These are phyloP conservation scores for Aphis gossypii DNA, from an alignment of 1,140 invertebrate species.

Conservation along the genomic window DNA sequence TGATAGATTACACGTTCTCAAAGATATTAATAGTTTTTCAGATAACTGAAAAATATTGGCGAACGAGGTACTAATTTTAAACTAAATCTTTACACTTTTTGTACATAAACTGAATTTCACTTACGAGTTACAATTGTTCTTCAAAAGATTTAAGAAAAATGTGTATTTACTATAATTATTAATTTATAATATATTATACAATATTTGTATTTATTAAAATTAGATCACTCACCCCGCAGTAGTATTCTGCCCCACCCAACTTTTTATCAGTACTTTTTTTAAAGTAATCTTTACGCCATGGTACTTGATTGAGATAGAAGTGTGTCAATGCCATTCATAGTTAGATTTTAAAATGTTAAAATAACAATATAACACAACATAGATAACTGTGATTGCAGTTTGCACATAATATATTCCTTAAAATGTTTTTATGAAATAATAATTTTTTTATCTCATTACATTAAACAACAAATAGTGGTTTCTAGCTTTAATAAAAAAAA, in stretches of 20 bases:
- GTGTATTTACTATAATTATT: background rate
- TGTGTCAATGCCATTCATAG: conserved; percentile 9
- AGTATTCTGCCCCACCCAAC: background rate
- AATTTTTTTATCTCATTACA: background rate
- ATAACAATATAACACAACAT: background rate
- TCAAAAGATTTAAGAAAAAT: background rate
- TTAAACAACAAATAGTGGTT: background rate
- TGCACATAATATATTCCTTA: background rate
- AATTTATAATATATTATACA: background rate
- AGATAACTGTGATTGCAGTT: conserved; percentile 7
- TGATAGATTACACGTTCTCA: background rate
- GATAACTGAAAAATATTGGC: background rate
- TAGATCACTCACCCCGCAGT: background rate
- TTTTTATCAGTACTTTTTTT: background rate
- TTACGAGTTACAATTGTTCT: background rate
- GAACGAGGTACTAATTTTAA: background rate
- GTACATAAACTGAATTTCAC: background rate
- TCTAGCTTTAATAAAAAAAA: background rate
- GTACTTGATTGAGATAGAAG: background rate
- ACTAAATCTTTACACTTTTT: background rate
- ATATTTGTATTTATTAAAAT: background rate
- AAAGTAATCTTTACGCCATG: background rate
- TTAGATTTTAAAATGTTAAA: conserved; percentile 9
- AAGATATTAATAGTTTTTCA: background rate
- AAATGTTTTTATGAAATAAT: background rate